phyloP scores from a whole-genome alignment of 2,113 vertebrate genomes.

The Mellivora capensis region DNA sequence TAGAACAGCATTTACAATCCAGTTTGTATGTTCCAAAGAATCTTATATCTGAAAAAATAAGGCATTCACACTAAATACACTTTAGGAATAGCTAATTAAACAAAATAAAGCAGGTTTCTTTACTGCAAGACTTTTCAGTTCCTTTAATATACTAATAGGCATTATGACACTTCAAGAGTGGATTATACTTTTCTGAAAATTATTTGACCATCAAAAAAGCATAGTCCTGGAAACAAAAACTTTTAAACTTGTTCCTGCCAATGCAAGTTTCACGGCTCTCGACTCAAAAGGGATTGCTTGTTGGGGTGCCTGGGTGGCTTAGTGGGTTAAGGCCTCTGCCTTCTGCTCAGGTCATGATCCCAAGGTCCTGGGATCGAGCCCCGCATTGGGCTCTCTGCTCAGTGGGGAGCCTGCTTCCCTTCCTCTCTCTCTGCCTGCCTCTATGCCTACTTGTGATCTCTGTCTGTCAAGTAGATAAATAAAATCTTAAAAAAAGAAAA shows the following conservation, averaged over 20 bases:
- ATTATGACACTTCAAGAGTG: neutral
- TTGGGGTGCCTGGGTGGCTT: neutral
- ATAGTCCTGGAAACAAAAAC: neutral
- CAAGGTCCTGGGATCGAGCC: no score
- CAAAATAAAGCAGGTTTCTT: neutral
- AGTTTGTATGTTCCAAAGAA: neutral
- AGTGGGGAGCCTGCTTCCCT: no score
- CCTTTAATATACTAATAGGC: neutral
- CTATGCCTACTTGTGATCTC: no score
- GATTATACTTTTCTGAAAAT: neutral
- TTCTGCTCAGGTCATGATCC: no score
- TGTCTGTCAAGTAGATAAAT: no score
- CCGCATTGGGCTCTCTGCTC: no score
- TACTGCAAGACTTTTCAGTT: neutral
- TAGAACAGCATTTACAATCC: neutral
- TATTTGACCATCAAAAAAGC: neutral
- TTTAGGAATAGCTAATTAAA: conserved; percentile 23
- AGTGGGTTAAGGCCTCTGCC: no score
- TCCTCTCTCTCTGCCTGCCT: no score
- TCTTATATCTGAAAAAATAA: neutral
- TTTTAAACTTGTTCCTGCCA: neutral
- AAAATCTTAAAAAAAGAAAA: no score
- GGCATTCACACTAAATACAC: neutral
- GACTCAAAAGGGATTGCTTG: neutral
- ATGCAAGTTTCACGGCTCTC: neutral